These are phyloP conservation scores for Glossosoma conforme DNA, from an alignment of 1,140 invertebrate species.

Conservation along the genomic window DNA sequence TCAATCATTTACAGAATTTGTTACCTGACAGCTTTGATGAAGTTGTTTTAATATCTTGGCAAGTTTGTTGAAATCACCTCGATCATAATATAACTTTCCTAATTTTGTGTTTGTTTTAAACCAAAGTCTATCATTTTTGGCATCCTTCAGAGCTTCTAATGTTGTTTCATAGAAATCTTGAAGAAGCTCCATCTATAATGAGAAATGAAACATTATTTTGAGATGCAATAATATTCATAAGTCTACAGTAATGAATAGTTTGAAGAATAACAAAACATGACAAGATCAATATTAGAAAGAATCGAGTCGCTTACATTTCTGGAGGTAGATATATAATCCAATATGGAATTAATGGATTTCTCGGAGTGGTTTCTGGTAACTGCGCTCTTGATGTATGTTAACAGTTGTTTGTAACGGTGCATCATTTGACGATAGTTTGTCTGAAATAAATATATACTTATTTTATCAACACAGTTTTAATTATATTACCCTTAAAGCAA, in stretches of 20 bases:
- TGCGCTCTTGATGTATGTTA: conserved; percentile 97
- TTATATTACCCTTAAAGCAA: too few relatives aligned
- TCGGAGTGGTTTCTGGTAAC: conserved; percentile 99
- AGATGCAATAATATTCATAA: conserved; percentile 1
- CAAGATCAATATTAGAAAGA: background rate
- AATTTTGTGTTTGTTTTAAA: conserved; percentile 99
- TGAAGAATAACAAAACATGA: background rate
- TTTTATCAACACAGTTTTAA: too few relatives aligned
- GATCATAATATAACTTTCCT: conserved; percentile 97
- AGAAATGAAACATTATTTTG: conserved; percentile 5
- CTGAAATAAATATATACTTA: too few relatives aligned
- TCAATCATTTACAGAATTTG: conserved; percentile 15
- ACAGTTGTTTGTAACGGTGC: conserved; percentile 90
- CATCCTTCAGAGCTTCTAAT: conserved; percentile 95
- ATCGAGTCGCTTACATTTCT: conserved; percentile 76
- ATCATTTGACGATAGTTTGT: conserved; percentile 96
- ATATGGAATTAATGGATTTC: conserved; percentile 98
- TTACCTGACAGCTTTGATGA: conserved; percentile 92
- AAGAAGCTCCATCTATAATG: conserved; percentile 88
- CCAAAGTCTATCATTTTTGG: conserved; percentile 98
- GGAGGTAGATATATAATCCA: conserved; percentile 99
- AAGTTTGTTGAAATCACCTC: conserved; percentile 90
- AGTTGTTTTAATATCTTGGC: conserved; percentile 96
- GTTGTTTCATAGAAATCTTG: conserved; percentile 99
- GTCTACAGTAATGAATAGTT: background rate